Conservation (phyloP, 1,140 invertebrate genomes). For the Leptonema lineaticorne region DNA sequence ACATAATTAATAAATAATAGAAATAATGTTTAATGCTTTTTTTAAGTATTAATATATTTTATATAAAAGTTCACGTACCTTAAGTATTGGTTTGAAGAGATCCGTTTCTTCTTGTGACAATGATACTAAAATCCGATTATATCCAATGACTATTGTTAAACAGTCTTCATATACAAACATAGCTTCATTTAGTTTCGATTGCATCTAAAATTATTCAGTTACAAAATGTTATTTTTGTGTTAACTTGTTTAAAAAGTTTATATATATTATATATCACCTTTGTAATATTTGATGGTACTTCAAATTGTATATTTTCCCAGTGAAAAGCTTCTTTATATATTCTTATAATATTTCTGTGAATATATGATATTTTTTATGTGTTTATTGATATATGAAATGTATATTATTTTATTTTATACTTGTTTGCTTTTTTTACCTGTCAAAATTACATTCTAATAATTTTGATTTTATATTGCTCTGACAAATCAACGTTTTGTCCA, state of each 20-base stretch:
- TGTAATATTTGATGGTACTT: slow-evolving; percentile 64
- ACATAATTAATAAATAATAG: not conserved
- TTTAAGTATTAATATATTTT: slow-evolving; percentile 11
- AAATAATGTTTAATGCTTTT: not conserved
- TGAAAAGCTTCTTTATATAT: slow-evolving; percentile 68
- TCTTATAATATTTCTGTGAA: slow-evolving; percentile 13
- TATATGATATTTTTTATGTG: not conserved
- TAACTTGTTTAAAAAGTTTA: too few relatives aligned
- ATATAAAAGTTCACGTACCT: slow-evolving; percentile 40
- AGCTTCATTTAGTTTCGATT: slow-evolving; percentile 64
- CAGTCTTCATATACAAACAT: slow-evolving; percentile 73
- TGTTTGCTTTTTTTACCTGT: slow-evolving; percentile 61
- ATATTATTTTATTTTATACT: not conserved
- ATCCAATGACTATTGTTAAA: slow-evolving; percentile 71
- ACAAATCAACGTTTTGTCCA: slow-evolving; percentile 72
- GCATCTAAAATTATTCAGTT: slow-evolving; percentile 52
- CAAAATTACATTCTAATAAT: slow-evolving; percentile 77
- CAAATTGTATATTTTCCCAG: slow-evolving; percentile 66
- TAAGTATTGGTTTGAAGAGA: slow-evolving; percentile 60
- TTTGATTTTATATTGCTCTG: slow-evolving; percentile 63
- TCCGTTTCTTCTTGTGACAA: slow-evolving; percentile 60
- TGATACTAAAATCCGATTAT: slow-evolving; percentile 74
- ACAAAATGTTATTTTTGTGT: too few relatives aligned
- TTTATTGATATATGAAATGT: not conserved
- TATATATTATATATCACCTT: slow-evolving; percentile 43